phyloP scores from a whole-genome alignment of 1,140 invertebrate genomes.

The Xylocopa sonorina region DNA sequence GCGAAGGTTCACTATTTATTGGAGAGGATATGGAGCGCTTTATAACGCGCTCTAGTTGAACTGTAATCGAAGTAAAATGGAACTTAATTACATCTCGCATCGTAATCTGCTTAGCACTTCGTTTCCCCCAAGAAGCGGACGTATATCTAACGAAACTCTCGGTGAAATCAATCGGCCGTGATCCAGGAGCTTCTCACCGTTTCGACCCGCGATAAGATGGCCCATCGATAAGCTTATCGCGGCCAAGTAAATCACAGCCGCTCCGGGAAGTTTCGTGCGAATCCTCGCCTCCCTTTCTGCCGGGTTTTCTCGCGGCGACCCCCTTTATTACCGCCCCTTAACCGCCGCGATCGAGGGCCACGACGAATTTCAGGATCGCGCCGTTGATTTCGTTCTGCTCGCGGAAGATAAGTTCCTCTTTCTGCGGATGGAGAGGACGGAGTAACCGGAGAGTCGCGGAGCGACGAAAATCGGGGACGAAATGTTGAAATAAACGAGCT shows the following conservation, averaged over 20 bases:
- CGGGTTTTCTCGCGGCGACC: background rate
- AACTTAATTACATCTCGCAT: too few species aligned
- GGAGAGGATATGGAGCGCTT: too few species aligned
- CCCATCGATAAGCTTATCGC: constrained; percentile 11
- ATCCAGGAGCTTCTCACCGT: background rate
- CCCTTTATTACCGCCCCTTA: too few species aligned
- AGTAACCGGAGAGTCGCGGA: background rate
- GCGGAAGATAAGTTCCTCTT: background rate
- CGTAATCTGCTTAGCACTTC: background rate
- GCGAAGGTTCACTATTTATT: background rate
- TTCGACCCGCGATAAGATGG: background rate
- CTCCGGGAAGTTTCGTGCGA: background rate
- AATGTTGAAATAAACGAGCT: background rate
- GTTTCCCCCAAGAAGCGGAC: background rate
- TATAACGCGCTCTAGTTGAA: too few species aligned
- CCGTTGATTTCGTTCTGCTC: too few species aligned
- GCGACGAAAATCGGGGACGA: background rate
- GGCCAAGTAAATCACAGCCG: constrained; percentile 1
- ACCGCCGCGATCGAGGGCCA: background rate
- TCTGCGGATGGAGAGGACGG: background rate
- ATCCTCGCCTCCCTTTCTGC: background rate
- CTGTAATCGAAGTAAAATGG: too few species aligned
- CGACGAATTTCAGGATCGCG: background rate
- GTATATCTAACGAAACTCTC: background rate
- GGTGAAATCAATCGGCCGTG: background rate